Evolutionary conservation across 2,113 vertebrate genomes (phyloP).

Genomic region (Myiopsitta monachus): DNA sequence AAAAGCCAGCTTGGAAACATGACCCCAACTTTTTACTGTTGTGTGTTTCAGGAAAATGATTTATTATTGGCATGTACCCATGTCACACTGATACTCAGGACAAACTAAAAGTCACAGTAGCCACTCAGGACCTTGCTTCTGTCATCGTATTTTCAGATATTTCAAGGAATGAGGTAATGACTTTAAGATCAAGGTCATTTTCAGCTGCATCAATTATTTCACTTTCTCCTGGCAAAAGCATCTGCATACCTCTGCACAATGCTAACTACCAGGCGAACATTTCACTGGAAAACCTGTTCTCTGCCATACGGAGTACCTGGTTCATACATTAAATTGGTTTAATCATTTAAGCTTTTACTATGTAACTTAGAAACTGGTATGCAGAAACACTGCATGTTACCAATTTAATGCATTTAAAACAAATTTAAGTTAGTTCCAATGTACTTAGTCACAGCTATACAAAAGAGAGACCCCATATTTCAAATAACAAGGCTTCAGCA

Average conservation of each 20-base stretch:
- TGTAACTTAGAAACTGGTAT: constrained; percentile 71
- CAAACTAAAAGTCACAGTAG: constrained; percentile 59
- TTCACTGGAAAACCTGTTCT: constrained; percentile 72
- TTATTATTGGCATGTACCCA: constrained; percentile 66
- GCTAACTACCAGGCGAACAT: constrained; percentile 39
- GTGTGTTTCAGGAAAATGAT: constrained; percentile 13
- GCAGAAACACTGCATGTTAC: constrained; percentile 68
- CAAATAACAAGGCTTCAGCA: constrained; percentile 66
- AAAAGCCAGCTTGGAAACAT: constrained; percentile 62
- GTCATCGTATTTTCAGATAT: constrained; percentile 73
- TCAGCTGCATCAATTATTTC: constrained; percentile 77
- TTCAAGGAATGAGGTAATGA: constrained; percentile 77
- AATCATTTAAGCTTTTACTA: constrained; percentile 74
- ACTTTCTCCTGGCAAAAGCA: constrained; percentile 75
- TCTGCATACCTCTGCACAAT: constrained; percentile 73
- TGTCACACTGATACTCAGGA: constrained; percentile 63
- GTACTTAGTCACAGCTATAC: constrained; percentile 74
- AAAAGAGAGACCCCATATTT: constrained; percentile 75
- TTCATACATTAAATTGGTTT: constrained; percentile 76
- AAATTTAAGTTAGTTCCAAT: constrained; percentile 74
- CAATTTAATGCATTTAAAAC: constrained; percentile 74
- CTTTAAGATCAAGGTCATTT: constrained; percentile 76
- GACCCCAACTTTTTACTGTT: constrained; percentile 58
- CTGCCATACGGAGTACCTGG: constrained; percentile 47
- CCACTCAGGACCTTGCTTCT: constrained; percentile 70